Base-by-base conservation (phyloP, 1,140 invertebrate species). In the Globodera rostochiensis region DNA sequence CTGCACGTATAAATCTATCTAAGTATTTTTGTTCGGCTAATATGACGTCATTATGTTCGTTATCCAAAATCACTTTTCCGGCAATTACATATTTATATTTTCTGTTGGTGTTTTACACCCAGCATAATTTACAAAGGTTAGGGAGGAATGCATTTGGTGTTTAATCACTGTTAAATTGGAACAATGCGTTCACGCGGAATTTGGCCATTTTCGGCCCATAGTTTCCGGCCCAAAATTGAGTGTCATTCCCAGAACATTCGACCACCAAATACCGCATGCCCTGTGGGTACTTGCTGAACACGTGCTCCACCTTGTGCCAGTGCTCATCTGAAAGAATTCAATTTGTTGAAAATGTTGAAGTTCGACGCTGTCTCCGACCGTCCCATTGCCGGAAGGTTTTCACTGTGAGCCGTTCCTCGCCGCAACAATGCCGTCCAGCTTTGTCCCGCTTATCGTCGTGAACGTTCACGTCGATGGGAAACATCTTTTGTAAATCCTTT, bases 131-230 rank as follows among this genome's bases (percentile, higher is more conserved):
- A 36, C 3, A 36, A 36, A 36, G 36, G 36, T 36, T 3, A 36
- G 36, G 1, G 36, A 36, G 36, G 36, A 36, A 36, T 36, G 36
- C 2, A 36, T 36, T 0, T 3, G 36, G 36, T 36, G 36, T 36
- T 36, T 36, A 36, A 36, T 36, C 36, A 36, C 36, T 76, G 81
- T 80, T 83, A 8, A 64, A 83, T 60, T 80, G 50, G n/a, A 19
- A 80, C 76, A 47, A 46, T 80, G 69, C 80, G 5, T 46, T 57
- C 47, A 82, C 82, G 6, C 60, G 7, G 80, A 79, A 82, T 45
- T 84, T 47, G 25, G 82, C 80, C 83, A 82, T 82, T 80, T 82
- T 82, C 7, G 80, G 50, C 9, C 80, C 80, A 66, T 82, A 82
- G 13, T 82, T 60, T 21, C 80, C 80, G 21, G 80, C 80, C 80